A percentile compares a stretch with the other conserved stretches of the same genome.
phyloP scores from a whole-genome alignment of 2,113 vertebrate genomes.

The Nycticebus coucang region DNA sequence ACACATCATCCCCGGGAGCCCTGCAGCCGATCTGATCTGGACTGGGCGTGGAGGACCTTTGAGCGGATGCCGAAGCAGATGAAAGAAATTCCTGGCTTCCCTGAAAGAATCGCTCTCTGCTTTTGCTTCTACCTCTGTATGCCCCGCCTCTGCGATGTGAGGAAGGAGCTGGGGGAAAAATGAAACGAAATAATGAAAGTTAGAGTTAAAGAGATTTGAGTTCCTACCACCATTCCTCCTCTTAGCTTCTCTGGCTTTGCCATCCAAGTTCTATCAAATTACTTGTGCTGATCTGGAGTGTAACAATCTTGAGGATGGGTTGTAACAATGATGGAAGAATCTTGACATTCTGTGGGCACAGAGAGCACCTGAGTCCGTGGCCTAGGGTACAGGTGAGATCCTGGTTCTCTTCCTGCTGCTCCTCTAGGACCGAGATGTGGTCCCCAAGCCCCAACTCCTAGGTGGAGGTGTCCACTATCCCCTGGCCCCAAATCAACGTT shows the following conservation, averaged over 20 bases:
- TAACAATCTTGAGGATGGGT: background rate
- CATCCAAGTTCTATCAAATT: background rate
- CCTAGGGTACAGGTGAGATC: background rate
- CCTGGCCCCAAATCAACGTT: background rate
- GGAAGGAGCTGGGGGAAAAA: background rate
- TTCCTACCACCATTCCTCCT: background rate
- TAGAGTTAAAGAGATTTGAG: fast-evolving
- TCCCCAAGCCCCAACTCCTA: background rate
- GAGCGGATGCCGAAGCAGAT: fast-evolving
- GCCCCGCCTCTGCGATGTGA: background rate
- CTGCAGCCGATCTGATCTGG: fast-evolving
- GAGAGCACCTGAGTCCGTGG: background rate
- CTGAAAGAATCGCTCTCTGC: background rate
- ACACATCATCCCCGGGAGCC: background rate
- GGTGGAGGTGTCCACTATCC: background rate
- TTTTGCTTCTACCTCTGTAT: slow-evolving; percentile 32
- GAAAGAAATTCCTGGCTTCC: background rate
- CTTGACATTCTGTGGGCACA: background rate
- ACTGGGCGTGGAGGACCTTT: background rate
- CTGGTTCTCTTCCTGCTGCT: background rate
- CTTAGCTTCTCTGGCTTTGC: background rate
- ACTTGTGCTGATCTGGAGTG: no score
- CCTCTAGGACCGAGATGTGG: background rate
- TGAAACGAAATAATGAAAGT: background rate
- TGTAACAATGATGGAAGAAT: fast-evolving